Conservation (phyloP, 2,888 invertebrate genomes). For the Agonum fuliginosum region DNA sequence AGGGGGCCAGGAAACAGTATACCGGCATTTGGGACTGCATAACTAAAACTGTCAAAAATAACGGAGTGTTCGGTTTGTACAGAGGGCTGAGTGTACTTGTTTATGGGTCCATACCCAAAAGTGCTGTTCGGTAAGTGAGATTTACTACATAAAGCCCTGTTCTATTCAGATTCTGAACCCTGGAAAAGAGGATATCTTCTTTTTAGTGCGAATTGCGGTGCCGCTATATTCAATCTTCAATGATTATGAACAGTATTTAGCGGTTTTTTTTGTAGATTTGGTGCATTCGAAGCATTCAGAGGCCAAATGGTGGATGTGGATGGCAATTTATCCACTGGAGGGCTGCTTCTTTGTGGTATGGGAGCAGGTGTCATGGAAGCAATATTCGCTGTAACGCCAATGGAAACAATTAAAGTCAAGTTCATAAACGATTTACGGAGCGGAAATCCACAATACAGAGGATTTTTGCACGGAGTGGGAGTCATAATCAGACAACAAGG, state of each 20-base stretch:
- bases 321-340: slow-evolving; percentile 86
- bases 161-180: no score
- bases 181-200: no score
- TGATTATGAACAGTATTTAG: background rate
- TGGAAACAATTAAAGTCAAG: slow-evolving; percentile 99
- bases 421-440: slow-evolving; percentile 98
- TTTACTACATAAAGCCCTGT: no score
- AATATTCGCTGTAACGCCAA: slow-evolving; percentile 97
- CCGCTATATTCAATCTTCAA: slow-evolving; percentile 25
- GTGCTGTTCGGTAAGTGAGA: slow-evolving; percentile 88
- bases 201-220: background rate
- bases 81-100: slow-evolving; percentile 95
- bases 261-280: slow-evolving; percentile 86
- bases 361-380: slow-evolving; percentile 97
- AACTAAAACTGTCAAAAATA: slow-evolving; percentile 89
- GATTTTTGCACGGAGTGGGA: slow-evolving; percentile 95
- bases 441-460: slow-evolving; percentile 82
- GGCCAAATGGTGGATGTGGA: slow-evolving; percentile 82
- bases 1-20: slow-evolving; percentile 86
- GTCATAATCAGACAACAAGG: slow-evolving; percentile 90
- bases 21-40: slow-evolving; percentile 93
- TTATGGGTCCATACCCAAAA: slow-evolving; percentile 99
- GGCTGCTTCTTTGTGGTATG: slow-evolving; percentile 91
- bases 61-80: slow-evolving; percentile 95
- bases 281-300: slow-evolving; percentile 96